These are phyloP conservation scores for Danio tinwini DNA, from an alignment of 2,797 vertebrate species.

Conservation along the genomic window DNA sequence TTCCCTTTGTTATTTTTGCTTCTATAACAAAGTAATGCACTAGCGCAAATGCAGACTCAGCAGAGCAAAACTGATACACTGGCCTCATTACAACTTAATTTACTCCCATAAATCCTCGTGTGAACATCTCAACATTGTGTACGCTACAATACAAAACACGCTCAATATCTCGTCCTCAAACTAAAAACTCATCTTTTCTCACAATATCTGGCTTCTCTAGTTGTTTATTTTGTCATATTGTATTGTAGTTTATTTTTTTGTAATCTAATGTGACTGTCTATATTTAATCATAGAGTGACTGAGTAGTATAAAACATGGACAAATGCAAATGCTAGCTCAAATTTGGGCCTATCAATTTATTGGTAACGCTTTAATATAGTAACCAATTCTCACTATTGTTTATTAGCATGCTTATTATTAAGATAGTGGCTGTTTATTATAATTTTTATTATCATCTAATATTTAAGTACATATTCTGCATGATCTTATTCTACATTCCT, in stretches of 20 bases:
- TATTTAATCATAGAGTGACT: not conserved
- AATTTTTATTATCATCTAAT: no score
- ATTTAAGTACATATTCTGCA: no score
- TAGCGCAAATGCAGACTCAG: constrained; percentile 4
- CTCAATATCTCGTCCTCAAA: not conserved
- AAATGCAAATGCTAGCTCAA: no score
- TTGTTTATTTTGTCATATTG: not conserved
- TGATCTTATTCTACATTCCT: no score
- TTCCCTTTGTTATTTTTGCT: not conserved
- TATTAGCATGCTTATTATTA: no score
- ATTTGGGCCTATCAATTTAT: no score
- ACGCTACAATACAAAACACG: not conserved
- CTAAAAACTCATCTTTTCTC: not conserved
- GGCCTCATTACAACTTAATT: not conserved
- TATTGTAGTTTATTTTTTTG: not conserved
- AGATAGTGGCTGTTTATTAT: no score
- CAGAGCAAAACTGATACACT: not conserved
- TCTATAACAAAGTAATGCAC: not conserved
- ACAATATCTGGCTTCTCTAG: not conserved
- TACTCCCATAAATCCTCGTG: not conserved
- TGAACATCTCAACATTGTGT: not conserved
- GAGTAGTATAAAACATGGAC: not conserved
- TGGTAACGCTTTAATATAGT: no score
- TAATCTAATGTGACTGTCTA: constrained; percentile 8
- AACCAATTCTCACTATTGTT: no score